A percentile compares a stretch with the other conserved stretches of the same genome.
Conservation (phyloP, 2,113 vertebrate genomes). For the Pseudorasbora parva region DNA sequence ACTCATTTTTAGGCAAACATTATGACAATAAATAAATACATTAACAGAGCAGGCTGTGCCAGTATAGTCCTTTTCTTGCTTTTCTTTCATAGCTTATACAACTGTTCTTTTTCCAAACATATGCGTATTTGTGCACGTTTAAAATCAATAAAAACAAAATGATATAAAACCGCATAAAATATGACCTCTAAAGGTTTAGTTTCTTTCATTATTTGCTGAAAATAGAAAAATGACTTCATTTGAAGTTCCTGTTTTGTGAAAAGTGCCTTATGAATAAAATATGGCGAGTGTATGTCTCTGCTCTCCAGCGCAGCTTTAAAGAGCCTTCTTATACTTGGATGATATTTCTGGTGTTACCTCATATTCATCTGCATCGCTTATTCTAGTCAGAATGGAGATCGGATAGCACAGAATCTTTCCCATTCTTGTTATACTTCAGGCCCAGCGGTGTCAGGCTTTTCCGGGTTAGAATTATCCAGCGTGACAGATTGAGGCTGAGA, state of each 20-base stretch:
- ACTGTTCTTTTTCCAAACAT: not conserved
- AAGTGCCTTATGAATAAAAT: slow-evolving; percentile 13
- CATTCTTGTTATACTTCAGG: not conserved
- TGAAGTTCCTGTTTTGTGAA: not conserved
- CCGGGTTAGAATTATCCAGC: slow-evolving; percentile 6
- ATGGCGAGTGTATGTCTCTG: not conserved
- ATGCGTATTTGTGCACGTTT: not conserved
- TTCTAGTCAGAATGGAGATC: not conserved
- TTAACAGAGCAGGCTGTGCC: not conserved
- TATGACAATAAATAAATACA: not conserved
- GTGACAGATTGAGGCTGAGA: slow-evolving; percentile 23
- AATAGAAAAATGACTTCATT: not conserved
- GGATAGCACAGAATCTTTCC: not conserved
- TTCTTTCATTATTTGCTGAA: not conserved
- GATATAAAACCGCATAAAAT: not conserved
- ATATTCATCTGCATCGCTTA: not conserved
- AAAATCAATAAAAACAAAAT: not conserved
- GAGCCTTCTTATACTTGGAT: not conserved
- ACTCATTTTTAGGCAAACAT: not conserved
- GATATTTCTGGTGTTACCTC: not conserved
- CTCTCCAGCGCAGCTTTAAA: not conserved
- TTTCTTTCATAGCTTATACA: not conserved
- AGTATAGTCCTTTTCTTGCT: not conserved
- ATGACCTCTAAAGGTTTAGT: not conserved
- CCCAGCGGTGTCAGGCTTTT: not conserved